Percentiles rank a stretch among this genome's conserved stretches.
phyloP scores from a whole-genome alignment of 2,888 invertebrate species.

The Idaea biselata region DNA sequence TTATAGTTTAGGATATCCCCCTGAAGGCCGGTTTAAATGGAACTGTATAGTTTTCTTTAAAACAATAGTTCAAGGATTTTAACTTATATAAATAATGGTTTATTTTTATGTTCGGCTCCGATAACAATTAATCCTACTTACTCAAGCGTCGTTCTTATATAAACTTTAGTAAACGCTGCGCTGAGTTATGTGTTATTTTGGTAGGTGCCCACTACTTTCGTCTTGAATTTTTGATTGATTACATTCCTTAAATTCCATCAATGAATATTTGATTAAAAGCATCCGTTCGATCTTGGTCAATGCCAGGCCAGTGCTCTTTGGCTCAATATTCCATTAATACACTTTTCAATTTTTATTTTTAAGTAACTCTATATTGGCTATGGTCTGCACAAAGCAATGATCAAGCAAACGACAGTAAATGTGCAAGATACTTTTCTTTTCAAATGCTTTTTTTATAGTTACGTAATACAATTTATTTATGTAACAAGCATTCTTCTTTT shows the following conservation, averaged over 20 bases:
- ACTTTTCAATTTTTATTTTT: neutral
- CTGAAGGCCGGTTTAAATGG: no score
- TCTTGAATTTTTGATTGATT: conserved; percentile 5
- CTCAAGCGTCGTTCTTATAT: no score
- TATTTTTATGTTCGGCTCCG: no score
- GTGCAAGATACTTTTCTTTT: conserved; percentile 16
- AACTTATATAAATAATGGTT: no score
- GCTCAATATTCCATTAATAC: neutral
- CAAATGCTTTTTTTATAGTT: conserved; percentile 18
- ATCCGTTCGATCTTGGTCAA: neutral
- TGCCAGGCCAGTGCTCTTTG: neutral
- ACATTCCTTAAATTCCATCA: neutral
- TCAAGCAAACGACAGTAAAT: no score
- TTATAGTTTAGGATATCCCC: no score
- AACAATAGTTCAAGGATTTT: no score
- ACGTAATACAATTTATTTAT: no score
- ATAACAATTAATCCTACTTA: no score
- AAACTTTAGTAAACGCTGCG: no score
- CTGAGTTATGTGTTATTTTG: conserved; percentile 2
- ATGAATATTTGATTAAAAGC: neutral
- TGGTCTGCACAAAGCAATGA: neutral
- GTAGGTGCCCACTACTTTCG: neutral
- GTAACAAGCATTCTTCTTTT: no score
- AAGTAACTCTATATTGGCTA: neutral
- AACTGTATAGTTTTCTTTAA: no score